These are phyloP conservation scores for Limanda limanda DNA, from an alignment of 2,113 vertebrate species.

Conservation along the genomic window DNA sequence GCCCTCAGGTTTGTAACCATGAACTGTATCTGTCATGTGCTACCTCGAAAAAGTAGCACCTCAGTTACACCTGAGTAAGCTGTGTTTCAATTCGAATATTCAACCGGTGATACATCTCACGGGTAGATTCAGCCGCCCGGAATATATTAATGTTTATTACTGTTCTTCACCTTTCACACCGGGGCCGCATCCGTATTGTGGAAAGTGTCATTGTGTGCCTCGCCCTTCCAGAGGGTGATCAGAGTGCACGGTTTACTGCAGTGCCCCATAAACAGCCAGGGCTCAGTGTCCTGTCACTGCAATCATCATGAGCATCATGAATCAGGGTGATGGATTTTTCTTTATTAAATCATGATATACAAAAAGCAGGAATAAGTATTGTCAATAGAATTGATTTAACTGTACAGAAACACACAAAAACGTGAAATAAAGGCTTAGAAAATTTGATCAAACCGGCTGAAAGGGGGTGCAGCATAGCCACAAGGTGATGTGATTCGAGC, in stretches of 20 bases:
- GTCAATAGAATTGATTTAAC: neutral
- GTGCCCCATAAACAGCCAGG: constrained; percentile 7
- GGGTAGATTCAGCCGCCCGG: neutral
- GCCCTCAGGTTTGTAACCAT: neutral
- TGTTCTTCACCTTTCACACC: constrained; percentile 25
- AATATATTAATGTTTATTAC: constrained; percentile 18
- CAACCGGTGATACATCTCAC: neutral
- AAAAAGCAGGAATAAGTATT: neutral
- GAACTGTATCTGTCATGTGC: neutral
- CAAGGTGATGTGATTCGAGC: neutral
- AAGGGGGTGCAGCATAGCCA: neutral
- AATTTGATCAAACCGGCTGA: neutral
- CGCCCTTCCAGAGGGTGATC: constrained; percentile 35
- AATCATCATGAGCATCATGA: neutral
- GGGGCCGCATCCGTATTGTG: too few relatives aligned
- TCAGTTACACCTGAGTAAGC: constrained; percentile 5
- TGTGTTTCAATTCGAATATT: constrained; percentile 18
- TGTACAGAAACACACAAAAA: neutral
- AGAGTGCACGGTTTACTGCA: constrained; percentile 15
- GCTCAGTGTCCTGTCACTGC: neutral
- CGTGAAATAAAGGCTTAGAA: neutral
- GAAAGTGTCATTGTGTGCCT: constrained; percentile 5
- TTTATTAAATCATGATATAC: neutral
- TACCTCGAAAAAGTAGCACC: neutral
- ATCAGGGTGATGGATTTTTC: neutral